phyloP scores from a whole-genome alignment of 1,140 invertebrate genomes.

The Drosophila persimilis region DNA sequence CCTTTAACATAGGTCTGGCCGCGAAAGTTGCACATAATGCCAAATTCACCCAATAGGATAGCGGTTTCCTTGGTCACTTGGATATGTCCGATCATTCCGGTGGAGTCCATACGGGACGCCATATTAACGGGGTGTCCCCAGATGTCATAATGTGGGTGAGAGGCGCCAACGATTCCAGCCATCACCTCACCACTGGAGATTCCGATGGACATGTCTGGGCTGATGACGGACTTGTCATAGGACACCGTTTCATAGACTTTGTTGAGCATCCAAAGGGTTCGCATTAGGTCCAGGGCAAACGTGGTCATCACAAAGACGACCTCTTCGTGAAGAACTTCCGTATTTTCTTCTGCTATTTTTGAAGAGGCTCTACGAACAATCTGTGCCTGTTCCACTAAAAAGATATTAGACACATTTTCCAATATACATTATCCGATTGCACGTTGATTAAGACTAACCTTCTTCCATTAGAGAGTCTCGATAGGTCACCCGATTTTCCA shows the following conservation, averaged over 20 bases:
- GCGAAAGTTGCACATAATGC: constrained; percentile 21
- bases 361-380: background rate
- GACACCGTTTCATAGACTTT: constrained; percentile 9
- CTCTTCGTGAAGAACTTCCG: constrained; percentile 18
- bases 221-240: constrained; percentile 13
- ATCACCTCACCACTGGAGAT: constrained; percentile 92
- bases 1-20: constrained; percentile 39
- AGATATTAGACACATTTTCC: background rate
- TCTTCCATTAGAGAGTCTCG: constrained; percentile 2
- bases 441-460: background rate
- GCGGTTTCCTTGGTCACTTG: constrained; percentile 90
- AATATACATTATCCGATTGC: background rate
- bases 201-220: constrained; percentile 79
- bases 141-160: constrained; percentile 92
- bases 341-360: background rate
- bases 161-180: constrained; percentile 94
- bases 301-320: constrained; percentile 50
- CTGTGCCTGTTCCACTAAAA: constrained; percentile 16
- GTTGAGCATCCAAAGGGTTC: constrained; percentile 44
- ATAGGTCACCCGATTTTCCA: background rate
- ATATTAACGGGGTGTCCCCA: constrained; percentile 98
- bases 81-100: constrained; percentile 89
- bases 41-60: constrained; percentile 84
- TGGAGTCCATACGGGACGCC: constrained; percentile 95
- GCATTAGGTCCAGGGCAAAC: constrained; percentile 63